A percentile compares a stretch with the other conserved stretches of the same genome.
These are phyloP conservation scores for Electrona antarctica DNA, from an alignment of 2,113 vertebrate species.

Conservation along the genomic window DNA sequence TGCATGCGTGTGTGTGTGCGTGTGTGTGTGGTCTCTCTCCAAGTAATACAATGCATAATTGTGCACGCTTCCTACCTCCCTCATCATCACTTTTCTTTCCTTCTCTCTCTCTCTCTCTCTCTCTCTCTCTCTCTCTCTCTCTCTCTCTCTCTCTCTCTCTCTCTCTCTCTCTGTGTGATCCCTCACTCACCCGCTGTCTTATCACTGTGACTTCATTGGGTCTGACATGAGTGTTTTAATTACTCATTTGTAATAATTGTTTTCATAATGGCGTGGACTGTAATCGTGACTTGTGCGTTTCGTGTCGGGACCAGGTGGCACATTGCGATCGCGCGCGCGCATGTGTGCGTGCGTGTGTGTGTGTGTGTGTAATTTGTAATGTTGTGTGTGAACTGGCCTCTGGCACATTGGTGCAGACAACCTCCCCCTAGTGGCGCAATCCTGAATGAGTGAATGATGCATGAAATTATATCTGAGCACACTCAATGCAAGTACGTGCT, in stretches of 20 bases:
- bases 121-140: slow-evolving; percentile 30
- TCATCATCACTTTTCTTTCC: slow-evolving; percentile 20
- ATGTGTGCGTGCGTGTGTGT: slow-evolving; percentile 18
- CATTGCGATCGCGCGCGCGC: slow-evolving; percentile 36
- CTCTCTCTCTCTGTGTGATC: neutral
- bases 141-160: slow-evolving; percentile 6
- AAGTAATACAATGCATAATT: no score
- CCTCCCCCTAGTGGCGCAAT: slow-evolving; percentile 55
- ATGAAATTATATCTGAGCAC: slow-evolving; percentile 16
- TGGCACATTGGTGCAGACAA: slow-evolving; percentile 39
- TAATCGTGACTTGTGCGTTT: slow-evolving; percentile 55
- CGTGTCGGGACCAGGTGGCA: slow-evolving; percentile 65
- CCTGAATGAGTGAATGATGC: neutral
- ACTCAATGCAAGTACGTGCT: no score
- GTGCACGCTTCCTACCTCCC: neutral
- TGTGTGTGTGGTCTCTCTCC: neutral
- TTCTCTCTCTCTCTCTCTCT: slow-evolving; percentile 33
- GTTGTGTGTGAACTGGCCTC: slow-evolving; percentile 22
- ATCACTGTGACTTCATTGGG: slow-evolving; percentile 64
- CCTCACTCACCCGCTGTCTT: neutral
- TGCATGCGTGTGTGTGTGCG: slow-evolving; percentile 19
- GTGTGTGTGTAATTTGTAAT: neutral
- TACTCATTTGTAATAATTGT: slow-evolving; percentile 79
- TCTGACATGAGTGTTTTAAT: slow-evolving; percentile 70
- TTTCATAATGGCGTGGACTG: slow-evolving; percentile 70